Conservation (phyloP, 2,797 vertebrate species). For the Tokudaia muenninki region DNA sequence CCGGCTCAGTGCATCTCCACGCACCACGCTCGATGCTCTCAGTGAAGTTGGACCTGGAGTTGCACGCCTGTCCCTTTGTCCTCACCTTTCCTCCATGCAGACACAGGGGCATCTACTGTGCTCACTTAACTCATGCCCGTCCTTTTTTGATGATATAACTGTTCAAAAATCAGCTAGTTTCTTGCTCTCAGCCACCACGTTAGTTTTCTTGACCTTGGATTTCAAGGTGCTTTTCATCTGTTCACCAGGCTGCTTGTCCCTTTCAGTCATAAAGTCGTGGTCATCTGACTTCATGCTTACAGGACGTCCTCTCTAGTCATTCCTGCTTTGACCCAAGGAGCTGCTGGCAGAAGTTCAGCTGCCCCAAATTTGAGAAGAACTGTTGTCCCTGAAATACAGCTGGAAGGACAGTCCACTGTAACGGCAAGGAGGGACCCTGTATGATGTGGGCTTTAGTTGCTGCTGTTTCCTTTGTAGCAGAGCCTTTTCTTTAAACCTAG, state of each 20-base stretch:
- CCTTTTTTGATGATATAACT: constrained; percentile 61
- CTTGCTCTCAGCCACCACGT: constrained; percentile 58
- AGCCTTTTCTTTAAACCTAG: constrained; percentile 55
- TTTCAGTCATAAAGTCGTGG: constrained; percentile 40
- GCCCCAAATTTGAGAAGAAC: not conserved
- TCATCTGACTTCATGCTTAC: not conserved
- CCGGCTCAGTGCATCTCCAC: not conserved
- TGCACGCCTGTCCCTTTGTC: constrained; percentile 3
- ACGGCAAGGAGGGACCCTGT: not conserved
- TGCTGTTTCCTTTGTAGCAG: constrained; percentile 42
- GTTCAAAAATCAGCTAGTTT: constrained; percentile 69
- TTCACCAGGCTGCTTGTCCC: not conserved
- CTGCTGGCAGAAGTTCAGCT: not conserved
- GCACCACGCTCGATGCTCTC: not conserved
- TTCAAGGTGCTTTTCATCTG: constrained; percentile 74
- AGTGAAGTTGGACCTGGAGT: constrained; percentile 21
- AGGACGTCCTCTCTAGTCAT: constrained; percentile 26
- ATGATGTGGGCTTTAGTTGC: not conserved
- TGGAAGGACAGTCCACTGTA: constrained; percentile 41
- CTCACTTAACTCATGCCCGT: constrained; percentile 30
- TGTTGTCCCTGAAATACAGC: constrained; percentile 43
- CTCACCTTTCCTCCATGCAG: not conserved
- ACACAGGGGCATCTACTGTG: not conserved
- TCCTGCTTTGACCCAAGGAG: not conserved
- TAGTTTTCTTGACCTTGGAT: constrained; percentile 74